Base-by-base conservation (phyloP, 2,797 vertebrate species). In the Crenichthys baileyi region DNA sequence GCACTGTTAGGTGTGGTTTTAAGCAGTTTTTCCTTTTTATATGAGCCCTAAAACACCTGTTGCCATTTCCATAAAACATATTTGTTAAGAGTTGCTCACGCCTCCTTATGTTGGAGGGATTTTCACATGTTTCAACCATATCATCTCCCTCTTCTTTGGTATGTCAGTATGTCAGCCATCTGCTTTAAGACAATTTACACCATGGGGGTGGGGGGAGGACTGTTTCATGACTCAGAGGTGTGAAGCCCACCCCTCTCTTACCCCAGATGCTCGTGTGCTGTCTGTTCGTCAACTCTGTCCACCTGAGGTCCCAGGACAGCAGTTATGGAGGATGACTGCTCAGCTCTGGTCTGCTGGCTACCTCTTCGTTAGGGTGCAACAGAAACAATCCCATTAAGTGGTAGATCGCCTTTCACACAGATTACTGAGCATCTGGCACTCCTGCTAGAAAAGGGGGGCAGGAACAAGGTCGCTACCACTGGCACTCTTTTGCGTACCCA, bases 331-430 rank as follows among this genome's bases (percentile, higher is more conserved):
- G 93, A 90, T 60, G 89, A 92, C 86, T 89, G 92, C 89, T 92
- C 88, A 87, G 90, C 91, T 90, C 84, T 88, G 92, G 83, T 90
- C 90, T 86, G 88, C 82, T 86, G 84, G 83, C 90, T 85, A 90
- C 85, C 89, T 92, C 90, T 92, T 94, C 92, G 93, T 94, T 89
- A 92, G 94, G 94, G 94, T 95, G 94, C 88, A 94, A 95, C 92
- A 95, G 94, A 95, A 94, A 95, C 94, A 95, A 94, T 95, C 93
- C 92, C 92, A 93, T 93, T 94, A 94, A 95, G 95, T 93, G 94
- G 89, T 85, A 87, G 92, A 94, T 95, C 94, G 89, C 93, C 94
- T 95, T 95, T 95, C 94, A 95, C 92, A 90, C 92, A 95, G 95
- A 95, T 94, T 94, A 94, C 94, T 89, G 88, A 94, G 92, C 94